Evolutionary conservation across 2,888 invertebrate genomes (phyloP).

Genomic region (Oeneis ivallda): DNA sequence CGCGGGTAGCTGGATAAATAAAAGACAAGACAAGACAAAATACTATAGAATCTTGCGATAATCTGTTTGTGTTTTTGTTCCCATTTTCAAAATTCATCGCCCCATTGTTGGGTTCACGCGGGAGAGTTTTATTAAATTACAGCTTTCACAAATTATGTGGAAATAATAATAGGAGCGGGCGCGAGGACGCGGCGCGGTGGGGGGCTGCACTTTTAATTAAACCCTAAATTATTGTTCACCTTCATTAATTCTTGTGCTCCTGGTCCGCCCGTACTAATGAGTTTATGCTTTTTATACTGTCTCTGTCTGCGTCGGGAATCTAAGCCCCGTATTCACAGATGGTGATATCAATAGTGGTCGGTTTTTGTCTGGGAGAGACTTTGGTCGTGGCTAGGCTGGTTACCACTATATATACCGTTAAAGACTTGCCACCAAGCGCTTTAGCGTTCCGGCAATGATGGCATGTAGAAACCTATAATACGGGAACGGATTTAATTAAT

Average conservation of each 20-base stretch:
- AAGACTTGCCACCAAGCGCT: no score
- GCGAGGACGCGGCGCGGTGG: slow-evolving; percentile 65
- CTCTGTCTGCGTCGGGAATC: slow-evolving; percentile 42
- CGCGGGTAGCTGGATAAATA: not conserved
- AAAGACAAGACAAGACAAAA: not conserved
- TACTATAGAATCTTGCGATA: not conserved
- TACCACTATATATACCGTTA: no score
- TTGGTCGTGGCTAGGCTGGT: no score
- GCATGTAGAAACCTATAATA: no score
- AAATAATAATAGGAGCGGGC: slow-evolving; percentile 67
- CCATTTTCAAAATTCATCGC: slow-evolving; percentile 45
- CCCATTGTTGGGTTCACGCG: slow-evolving; percentile 42
- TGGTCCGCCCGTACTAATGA: slow-evolving; percentile 75
- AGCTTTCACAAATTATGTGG: slow-evolving; percentile 77
- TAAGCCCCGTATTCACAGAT: slow-evolving; percentile 5
- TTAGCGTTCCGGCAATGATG: no score
- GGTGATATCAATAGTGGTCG: not conserved
- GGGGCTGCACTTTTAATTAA: slow-evolving; percentile 80
- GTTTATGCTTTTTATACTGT: slow-evolving; percentile 74
- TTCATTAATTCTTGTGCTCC: slow-evolving; percentile 79
- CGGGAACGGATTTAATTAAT: no score
- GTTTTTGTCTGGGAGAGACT: no score
- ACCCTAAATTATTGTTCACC: slow-evolving; percentile 81
- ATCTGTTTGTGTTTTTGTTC: not conserved
- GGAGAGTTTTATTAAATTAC: slow-evolving; percentile 77